Percentiles rank a stretch among this genome's conserved stretches.
phyloP scores from a whole-genome alignment of 1,140 invertebrate species.

The Penaeus indicus region DNA sequence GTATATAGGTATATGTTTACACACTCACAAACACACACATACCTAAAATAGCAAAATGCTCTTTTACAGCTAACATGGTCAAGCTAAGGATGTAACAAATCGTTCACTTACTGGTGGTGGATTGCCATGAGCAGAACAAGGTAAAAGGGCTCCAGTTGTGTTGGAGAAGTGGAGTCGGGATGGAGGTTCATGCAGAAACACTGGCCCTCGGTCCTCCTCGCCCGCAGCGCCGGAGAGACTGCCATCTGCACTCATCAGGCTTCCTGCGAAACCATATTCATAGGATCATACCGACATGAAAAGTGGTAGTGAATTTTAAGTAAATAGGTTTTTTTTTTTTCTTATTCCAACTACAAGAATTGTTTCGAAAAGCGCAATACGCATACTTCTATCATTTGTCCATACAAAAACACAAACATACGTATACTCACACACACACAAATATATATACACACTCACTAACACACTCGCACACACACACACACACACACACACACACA shows the following conservation, averaged over 20 bases:
- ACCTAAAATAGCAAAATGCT: no score
- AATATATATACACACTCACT: neutral
- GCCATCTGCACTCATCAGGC: neutral
- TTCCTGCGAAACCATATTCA: neutral
- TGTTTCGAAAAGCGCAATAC: neutral
- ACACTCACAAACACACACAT: no score
- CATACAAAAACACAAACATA: neutral
- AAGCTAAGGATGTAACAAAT: no score
- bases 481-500: neutral
- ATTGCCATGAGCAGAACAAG: conserved; percentile 91
- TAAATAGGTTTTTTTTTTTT: no score
- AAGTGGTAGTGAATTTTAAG: no score
- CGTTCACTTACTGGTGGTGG: conserved; percentile 78
- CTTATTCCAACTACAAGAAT: no score
- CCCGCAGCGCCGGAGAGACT: conserved; percentile 6
- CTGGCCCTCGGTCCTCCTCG: conserved; percentile 76
- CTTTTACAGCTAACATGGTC: no score
- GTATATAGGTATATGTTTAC: no score
- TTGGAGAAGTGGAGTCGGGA: conserved; percentile 93
- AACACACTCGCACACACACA: neutral
- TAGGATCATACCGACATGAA: neutral
- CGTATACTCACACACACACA: neutral
- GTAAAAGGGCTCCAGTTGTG: conserved; percentile 90
- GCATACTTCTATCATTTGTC: neutral
- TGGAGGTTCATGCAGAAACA: conserved; percentile 91